Conservation (phyloP, 2,888 invertebrate genomes). For the Melinaea marsaeus region DNA sequence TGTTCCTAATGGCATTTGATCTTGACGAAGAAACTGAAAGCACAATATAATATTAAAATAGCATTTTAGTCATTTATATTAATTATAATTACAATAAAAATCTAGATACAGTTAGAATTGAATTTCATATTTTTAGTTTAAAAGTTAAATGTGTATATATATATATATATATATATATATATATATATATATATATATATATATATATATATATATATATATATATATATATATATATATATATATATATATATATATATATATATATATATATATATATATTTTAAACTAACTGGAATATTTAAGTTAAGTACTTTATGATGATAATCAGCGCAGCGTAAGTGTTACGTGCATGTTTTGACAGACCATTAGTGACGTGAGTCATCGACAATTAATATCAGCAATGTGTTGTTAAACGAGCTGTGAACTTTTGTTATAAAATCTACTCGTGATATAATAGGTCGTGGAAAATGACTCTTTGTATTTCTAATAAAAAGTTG, state of each 20-base stretch:
- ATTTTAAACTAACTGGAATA: neutral
- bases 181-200: neutral
- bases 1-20: slow-evolving; percentile 32
- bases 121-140: too few relatives aligned
- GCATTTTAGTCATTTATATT: too few relatives aligned
- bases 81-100: too few relatives aligned
- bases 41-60: neutral
- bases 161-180: neutral
- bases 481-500: too few relatives aligned
- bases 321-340: slow-evolving; percentile 15
- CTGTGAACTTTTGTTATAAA: neutral
- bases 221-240: neutral
- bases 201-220: neutral
- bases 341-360: slow-evolving; percentile 16
- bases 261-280: neutral
- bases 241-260: neutral
- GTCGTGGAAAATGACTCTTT: too few relatives aligned
- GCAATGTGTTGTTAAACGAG: slow-evolving; percentile 6
- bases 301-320: slow-evolving; percentile 13
- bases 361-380: slow-evolving; percentile 21
- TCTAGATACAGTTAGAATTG: too few relatives aligned
- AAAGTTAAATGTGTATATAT: neutral
- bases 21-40: slow-evolving; percentile 3
- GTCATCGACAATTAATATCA: slow-evolving; percentile 21
- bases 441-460: neutral